phyloP scores from a whole-genome alignment of 2,113 vertebrate genomes.

The Willisornis vidua region DNA sequence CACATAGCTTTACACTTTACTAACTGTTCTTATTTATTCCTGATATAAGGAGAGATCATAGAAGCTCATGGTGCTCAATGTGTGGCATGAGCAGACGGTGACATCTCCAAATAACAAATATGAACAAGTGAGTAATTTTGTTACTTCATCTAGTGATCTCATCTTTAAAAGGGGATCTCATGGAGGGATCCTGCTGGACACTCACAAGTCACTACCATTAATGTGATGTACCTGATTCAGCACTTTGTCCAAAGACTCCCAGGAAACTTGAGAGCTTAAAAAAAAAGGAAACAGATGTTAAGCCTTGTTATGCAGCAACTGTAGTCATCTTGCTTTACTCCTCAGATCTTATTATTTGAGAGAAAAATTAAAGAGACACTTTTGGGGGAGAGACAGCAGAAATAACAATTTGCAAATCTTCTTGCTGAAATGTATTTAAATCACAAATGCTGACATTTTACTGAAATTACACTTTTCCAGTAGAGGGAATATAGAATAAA shows the following conservation, averaged over 20 bases:
- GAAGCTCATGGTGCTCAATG: background rate
- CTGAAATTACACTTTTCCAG: conserved; percentile 25
- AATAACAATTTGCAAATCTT: conserved; percentile 17
- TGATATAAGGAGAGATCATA: background rate
- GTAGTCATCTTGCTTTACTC: background rate
- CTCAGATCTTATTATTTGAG: background rate
- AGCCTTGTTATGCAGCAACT: background rate
- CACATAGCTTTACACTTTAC: background rate
- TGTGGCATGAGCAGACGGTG: background rate
- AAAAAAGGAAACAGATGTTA: background rate
- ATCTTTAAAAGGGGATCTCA: background rate
- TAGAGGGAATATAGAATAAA: background rate
- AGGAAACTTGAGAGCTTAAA: background rate
- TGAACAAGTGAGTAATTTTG: background rate
- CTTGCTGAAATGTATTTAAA: conserved; percentile 23
- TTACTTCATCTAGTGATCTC: background rate
- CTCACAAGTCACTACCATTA: background rate
- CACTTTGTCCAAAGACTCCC: background rate
- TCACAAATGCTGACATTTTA: conserved; percentile 21
- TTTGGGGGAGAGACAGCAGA: background rate
- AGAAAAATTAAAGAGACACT: background rate
- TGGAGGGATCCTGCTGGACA: background rate
- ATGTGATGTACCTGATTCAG: background rate
- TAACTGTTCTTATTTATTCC: background rate
- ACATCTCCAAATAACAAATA: background rate